Percentiles rank a stretch among this genome's conserved stretches.
These are phyloP conservation scores for Diarsia mendica DNA, from an alignment of 2,888 invertebrate species.

Conservation along the genomic window DNA sequence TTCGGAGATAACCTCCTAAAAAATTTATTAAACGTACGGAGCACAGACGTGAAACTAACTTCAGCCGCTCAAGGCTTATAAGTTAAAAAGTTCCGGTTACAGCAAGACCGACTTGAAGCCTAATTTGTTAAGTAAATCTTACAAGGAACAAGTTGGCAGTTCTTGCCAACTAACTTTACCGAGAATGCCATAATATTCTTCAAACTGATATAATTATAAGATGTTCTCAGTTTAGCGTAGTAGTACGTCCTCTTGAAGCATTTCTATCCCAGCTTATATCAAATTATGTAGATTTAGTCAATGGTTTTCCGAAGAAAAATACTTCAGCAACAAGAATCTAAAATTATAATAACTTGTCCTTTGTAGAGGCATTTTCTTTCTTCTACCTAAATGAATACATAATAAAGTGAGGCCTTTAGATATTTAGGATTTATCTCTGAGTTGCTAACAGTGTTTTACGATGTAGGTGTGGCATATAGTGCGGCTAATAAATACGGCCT, in stretches of 20 bases:
- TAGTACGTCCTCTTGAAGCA: neutral
- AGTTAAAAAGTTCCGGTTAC: constrained; percentile 27
- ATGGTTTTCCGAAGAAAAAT: neutral
- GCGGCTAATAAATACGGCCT: constrained; percentile 14
- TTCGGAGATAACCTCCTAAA: neutral
- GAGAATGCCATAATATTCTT: constrained; percentile 18
- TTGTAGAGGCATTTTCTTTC: neutral
- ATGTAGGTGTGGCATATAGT: neutral
- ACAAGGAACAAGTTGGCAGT: constrained; percentile 29
- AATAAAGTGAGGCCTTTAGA: neutral
- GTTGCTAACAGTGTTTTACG: constrained; percentile 18
- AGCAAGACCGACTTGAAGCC: constrained; percentile 25
- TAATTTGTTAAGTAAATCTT: constrained; percentile 46
- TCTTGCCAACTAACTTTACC: constrained; percentile 34
- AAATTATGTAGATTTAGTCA: constrained; percentile 4
- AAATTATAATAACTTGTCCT: neutral
- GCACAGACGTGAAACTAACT: neutral
- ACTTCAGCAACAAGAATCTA: neutral
- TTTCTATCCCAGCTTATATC: neutral
- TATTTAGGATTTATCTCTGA: constrained; percentile 7
- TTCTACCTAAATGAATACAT: neutral
- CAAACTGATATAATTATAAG: constrained; percentile 15
- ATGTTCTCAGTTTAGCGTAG: neutral
- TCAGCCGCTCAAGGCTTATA: constrained; percentile 2
- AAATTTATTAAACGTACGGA: neutral